Conservation (phyloP, 2,888 invertebrate genomes). For the Ryuthela nishihirai region DNA sequence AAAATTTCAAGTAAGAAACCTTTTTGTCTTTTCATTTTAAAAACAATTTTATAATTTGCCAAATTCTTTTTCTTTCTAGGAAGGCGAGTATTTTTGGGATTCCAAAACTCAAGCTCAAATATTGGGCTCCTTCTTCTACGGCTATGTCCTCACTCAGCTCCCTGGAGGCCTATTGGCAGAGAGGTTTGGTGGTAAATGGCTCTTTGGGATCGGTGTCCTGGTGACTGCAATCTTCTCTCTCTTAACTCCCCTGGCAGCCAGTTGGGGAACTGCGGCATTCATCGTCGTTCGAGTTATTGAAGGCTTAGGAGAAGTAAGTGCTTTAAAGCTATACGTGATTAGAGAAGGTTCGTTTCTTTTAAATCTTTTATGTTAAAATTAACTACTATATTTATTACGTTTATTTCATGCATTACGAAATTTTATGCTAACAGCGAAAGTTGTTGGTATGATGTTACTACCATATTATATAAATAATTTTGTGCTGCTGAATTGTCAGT, state of each 20-base stretch:
- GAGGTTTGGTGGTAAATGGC: constrained; percentile 78
- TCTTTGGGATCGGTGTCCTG: constrained; percentile 74
- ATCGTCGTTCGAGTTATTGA: constrained; percentile 70
- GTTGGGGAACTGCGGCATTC: constrained; percentile 64
- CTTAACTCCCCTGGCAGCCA: constrained; percentile 73
- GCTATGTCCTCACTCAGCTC: constrained; percentile 78
- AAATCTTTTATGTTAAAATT: too few relatives aligned
- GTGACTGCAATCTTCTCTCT: constrained; percentile 66
- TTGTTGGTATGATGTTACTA: too few relatives aligned
- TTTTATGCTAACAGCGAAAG: too few relatives aligned
- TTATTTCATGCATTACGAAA: too few relatives aligned
- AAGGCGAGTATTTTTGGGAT: constrained; percentile 59
- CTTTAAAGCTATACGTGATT: too few relatives aligned
- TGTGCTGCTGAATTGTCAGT: too few relatives aligned
- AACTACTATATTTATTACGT: too few relatives aligned
- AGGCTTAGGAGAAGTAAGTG: constrained; percentile 71
- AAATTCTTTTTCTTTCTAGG: constrained; percentile 5
- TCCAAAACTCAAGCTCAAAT: constrained; percentile 71
- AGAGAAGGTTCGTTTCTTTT: too few relatives aligned
- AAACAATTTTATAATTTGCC: too few relatives aligned
- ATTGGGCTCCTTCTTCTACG: constrained; percentile 72
- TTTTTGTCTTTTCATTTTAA: background rate
- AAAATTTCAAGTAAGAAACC: background rate
- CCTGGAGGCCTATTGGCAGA: constrained; percentile 79
- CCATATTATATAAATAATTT: too few relatives aligned